Evolutionary conservation across 2,797 vertebrate genomes (phyloP), one percentile per base, ranked within the genome.

Genomic region (Myotis daubentonii): DNA sequence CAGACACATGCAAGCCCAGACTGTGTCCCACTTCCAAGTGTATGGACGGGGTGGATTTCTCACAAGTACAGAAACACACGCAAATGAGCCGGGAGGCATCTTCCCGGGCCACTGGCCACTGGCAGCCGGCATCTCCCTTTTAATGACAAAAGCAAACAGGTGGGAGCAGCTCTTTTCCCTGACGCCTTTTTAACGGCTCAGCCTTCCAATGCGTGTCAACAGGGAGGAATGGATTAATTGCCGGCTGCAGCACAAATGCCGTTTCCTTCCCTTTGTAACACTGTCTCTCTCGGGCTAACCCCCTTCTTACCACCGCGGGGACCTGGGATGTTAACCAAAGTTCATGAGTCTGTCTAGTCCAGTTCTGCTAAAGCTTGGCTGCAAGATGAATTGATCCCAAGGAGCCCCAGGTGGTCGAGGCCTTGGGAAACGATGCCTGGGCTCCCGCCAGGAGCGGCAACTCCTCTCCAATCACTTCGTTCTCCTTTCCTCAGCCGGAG

Each of bases 31-130:
- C 38, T 28, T 85, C 44, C 44, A 70, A 80, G 65, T 96, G 96
- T 96, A 96, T 95, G 96, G 60, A 81, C 16, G 30, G 80, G 65
- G 60, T 41, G 68, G 75, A 47, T 57, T 90, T 51, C 36, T 60
- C 41, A 5, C 20, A 78, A 75, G 49, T 57, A 95, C 66, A 91
- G 92, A 84, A 87, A 65, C 83, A 44, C 66, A 70, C 81, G 71
- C 57, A 17, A n/a, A 33, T 1, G n/a, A 76, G 15, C 13, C 53
- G 1, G 1, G 17, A 87, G 68, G 25, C 49, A 10, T 1, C 41
- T 8, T 22, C 22, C 10, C n/a, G 33, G 5, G n/a, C 6, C 30
- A 1, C 28, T 1, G 15, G 41, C 41, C 41, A 44, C 41, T 0
- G 23, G 5, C 16, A 9, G 8, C 74, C 16, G 47, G 51, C 36